Evolutionary conservation across 2,113 vertebrate species (phyloP).

Genomic region (Cynopterus brachyotis): DNA sequence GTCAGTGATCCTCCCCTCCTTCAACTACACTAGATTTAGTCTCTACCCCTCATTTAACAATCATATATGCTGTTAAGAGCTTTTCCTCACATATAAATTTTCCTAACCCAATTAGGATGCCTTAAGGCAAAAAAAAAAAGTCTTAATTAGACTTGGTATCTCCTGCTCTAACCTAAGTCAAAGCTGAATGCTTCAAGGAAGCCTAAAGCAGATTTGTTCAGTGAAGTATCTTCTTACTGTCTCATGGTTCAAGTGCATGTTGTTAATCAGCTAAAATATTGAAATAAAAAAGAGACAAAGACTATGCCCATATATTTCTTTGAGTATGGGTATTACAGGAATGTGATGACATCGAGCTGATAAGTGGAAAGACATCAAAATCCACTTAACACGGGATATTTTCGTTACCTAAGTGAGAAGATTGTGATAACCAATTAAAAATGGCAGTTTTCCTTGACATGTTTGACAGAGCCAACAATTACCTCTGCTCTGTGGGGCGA

Average conservation of each 20-base stretch:
- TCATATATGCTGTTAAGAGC: not conserved
- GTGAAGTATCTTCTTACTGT: not conserved
- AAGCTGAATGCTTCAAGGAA: not conserved
- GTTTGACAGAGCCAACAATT: conserved; percentile 65
- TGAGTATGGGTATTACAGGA: not conserved
- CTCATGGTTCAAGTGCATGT: not conserved
- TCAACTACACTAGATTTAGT: not conserved
- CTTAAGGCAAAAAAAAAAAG: not conserved
- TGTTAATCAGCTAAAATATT: not conserved
- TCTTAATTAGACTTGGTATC: not conserved
- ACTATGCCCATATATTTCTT: not conserved
- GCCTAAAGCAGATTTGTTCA: not conserved
- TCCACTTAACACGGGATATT: conserved; percentile 9
- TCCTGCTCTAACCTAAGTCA: not conserved
- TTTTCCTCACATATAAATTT: not conserved
- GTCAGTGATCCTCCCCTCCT: not conserved
- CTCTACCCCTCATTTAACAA: not conserved
- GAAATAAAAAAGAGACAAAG: not conserved
- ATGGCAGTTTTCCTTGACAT: conserved; percentile 44
- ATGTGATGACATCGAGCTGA: conserved; percentile 14
- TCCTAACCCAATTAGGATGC: not conserved
- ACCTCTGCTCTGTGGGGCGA: conserved; percentile 50
- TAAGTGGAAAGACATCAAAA: not conserved
- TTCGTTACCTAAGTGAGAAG: conserved; percentile 56
- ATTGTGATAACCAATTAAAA: conserved; percentile 61